A percentile compares a stretch with the other conserved stretches of the same genome.
Conservation (phyloP, 2,888 invertebrate species). For the Invenusta paracnida region DNA sequence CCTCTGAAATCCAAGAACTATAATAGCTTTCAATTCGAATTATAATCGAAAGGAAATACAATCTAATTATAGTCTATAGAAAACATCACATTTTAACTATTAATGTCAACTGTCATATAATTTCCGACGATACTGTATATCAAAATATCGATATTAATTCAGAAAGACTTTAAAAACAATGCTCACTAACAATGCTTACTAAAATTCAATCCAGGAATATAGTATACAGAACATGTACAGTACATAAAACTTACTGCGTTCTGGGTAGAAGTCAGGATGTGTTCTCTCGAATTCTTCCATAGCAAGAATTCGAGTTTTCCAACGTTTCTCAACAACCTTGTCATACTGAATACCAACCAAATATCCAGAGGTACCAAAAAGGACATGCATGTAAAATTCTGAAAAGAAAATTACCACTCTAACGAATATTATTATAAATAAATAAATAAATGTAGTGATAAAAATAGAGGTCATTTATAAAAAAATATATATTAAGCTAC, state of each 20-base stretch:
- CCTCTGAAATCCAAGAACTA: too few species aligned
- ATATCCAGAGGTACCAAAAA: neutral
- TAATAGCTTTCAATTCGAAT: too few species aligned
- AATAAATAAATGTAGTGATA: neutral
- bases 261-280: neutral
- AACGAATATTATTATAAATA: neutral
- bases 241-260: neutral
- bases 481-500: too few species aligned
- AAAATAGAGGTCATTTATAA: too few species aligned
- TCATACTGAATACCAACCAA: neutral
- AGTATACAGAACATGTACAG: neutral
- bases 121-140: too few species aligned
- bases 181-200: too few species aligned
- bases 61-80: too few species aligned
- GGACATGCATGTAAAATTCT: neutral
- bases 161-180: too few species aligned
- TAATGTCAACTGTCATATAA: too few species aligned
- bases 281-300: conserved; percentile 1
- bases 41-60: too few species aligned
- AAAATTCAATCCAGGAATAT: neutral
- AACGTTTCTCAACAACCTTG: neutral
- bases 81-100: too few species aligned
- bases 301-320: neutral
- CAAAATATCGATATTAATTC: too few species aligned
- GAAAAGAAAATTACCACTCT: neutral